A percentile compares a stretch with the other conserved stretches of the same genome.
phyloP scores from a whole-genome alignment of 1,140 invertebrate genomes.

The Aphelenchoides fujianensis region DNA sequence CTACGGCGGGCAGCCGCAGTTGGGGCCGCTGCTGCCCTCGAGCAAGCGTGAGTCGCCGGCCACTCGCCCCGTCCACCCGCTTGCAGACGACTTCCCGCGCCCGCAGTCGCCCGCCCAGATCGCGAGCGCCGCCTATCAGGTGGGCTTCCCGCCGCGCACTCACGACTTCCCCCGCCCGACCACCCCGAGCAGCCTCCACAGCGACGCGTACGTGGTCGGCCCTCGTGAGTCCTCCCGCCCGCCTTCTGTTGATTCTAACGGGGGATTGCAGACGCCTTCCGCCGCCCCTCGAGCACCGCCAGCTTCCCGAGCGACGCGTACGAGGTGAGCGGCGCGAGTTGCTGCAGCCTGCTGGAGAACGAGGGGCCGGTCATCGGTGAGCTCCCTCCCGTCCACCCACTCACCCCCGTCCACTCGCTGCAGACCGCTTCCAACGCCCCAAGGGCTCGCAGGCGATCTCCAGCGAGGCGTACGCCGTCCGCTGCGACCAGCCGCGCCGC shows the following conservation, averaged over 20 bases:
- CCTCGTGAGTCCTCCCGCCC: not conserved
- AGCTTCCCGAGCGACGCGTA: not conserved
- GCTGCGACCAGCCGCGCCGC: not conserved
- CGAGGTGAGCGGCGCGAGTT: not conserved
- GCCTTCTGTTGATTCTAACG: not conserved
- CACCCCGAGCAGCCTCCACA: not conserved
- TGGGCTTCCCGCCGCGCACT: not conserved
- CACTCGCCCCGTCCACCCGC: not conserved
- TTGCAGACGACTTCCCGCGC: not conserved
- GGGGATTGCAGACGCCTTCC: not conserved
- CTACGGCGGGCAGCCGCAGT: not conserved
- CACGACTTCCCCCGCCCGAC: not conserved
- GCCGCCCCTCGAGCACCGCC: not conserved
- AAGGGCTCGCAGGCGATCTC: not conserved
- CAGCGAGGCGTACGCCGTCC: not conserved
- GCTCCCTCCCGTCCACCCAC: not conserved
- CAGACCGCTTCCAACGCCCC: not conserved
- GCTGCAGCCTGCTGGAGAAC: not conserved
- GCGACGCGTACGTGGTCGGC: not conserved
- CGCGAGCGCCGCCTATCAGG: not conserved
- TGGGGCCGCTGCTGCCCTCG: not conserved
- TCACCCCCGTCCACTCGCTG: not conserved
- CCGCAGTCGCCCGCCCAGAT: not conserved
- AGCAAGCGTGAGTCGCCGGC: not conserved
- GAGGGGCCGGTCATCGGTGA: not conserved